Percentiles rank a stretch among this genome's conserved stretches.
These are phyloP conservation scores for Chymomyza amoena DNA, from an alignment of 2,888 invertebrate genomes.

Conservation along the genomic window DNA sequence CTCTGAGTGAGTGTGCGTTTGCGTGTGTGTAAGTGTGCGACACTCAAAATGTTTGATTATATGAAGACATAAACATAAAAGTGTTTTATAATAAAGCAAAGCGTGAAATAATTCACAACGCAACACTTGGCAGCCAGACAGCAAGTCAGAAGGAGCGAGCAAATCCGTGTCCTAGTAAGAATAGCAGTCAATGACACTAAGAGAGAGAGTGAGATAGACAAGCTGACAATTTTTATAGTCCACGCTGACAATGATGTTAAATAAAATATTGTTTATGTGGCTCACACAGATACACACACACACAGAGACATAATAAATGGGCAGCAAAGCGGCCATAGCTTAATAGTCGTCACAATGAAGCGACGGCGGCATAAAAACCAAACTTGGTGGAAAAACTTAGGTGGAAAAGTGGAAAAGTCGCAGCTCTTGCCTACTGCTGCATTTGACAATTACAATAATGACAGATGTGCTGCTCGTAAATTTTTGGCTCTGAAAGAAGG, in stretches of 20 bases:
- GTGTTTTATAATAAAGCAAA: conserved; percentile 74
- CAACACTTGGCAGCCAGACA: conserved; percentile 33
- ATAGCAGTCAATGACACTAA: neutral
- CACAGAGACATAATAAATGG: conserved; percentile 59
- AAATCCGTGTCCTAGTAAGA: neutral
- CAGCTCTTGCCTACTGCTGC: neutral
- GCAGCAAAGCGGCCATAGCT: conserved; percentile 36
- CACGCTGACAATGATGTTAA: conserved; percentile 66
- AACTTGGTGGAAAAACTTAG: neutral
- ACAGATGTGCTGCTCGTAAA: conserved; percentile 52
- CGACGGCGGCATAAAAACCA: neutral
- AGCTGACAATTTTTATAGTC: conserved; percentile 74
- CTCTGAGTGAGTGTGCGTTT: conserved; percentile 7
- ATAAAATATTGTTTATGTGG: conserved; percentile 71
- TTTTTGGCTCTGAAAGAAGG: neutral
- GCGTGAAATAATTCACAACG: conserved; percentile 69
- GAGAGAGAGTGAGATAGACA: conserved; percentile 30
- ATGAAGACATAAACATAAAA: conserved; percentile 72
- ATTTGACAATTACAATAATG: conserved; percentile 60
- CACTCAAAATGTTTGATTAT: conserved; percentile 66
- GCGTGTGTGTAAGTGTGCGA: conserved; percentile 24
- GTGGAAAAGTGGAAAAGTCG: neutral
- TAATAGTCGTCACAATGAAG: conserved; percentile 12
- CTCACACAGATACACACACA: conserved; percentile 18
- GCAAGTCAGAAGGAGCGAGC: conserved; percentile 25